phyloP scores from a whole-genome alignment of 2,888 invertebrate species.

The Agrilus mali region DNA sequence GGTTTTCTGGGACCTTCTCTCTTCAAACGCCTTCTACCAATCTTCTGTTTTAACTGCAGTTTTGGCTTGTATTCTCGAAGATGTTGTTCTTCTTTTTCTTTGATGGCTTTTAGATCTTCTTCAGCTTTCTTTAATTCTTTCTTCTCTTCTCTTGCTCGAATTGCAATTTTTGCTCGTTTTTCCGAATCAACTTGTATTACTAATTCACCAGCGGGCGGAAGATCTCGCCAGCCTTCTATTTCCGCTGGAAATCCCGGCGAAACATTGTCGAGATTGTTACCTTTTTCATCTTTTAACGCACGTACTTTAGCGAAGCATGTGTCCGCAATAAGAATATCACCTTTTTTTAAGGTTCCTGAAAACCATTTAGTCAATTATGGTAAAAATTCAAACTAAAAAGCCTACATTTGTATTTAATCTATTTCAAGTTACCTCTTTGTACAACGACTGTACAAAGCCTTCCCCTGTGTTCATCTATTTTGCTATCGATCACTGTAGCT shows the following conservation, averaged over 20 bases:
- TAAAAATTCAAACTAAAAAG: background rate
- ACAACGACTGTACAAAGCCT: constrained; percentile 76
- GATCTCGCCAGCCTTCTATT: constrained; percentile 80
- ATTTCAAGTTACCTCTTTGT: constrained; percentile 40
- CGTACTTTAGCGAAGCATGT: constrained; percentile 73
- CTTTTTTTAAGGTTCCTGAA: constrained; percentile 64
- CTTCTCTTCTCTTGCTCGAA: constrained; percentile 41
- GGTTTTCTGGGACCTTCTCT: constrained; percentile 47
- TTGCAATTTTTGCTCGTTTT: constrained; percentile 25
- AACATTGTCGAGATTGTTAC: constrained; percentile 50
- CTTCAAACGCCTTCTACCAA: constrained; percentile 45
- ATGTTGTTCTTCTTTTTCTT: constrained; percentile 53
- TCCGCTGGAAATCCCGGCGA: constrained; percentile 73
- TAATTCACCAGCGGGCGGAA: constrained; percentile 81
- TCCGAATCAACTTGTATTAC: constrained; percentile 62
- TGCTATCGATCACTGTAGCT: constrained; percentile 83
- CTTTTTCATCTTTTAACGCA: constrained; percentile 66
- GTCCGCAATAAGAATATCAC: constrained; percentile 71
- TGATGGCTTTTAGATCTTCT: constrained; percentile 48
- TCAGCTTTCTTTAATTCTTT: constrained; percentile 49
- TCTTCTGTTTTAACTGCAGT: constrained; percentile 44
- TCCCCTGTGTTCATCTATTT: constrained; percentile 53
- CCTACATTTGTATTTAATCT: background rate
- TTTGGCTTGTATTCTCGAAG: constrained; percentile 48
- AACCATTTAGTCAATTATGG: background rate